A percentile compares a stretch with the other conserved stretches of the same genome.
Evolutionary conservation across 2,888 invertebrate genomes (phyloP).

Genomic region (Lasioglossum pauxillum): DNA sequence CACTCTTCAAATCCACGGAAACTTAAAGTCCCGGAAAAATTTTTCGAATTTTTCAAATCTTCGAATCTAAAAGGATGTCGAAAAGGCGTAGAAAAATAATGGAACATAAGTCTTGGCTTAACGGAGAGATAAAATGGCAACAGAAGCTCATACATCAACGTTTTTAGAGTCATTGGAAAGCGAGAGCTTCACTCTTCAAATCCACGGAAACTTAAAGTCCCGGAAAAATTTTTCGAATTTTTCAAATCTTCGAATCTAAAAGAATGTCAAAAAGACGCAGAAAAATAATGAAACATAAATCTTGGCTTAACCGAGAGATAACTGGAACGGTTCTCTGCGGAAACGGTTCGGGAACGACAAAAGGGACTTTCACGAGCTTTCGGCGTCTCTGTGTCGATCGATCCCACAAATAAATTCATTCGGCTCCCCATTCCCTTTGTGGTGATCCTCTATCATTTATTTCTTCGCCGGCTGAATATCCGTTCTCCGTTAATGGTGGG

Average conservation of each 20-base stretch:
- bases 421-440: not conserved
- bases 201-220: not conserved
- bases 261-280: not conserved
- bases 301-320: not conserved
- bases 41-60: not conserved
- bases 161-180: not conserved
- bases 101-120: no score
- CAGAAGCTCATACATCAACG: not conserved
- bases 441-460: slow-evolving; percentile 4
- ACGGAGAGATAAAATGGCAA: no score
- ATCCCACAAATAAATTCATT: slow-evolving; percentile 4
- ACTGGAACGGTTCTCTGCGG: not conserved
- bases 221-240: not conserved
- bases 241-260: not conserved
- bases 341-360: not conserved
- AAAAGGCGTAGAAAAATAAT: no score
- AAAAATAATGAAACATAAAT: not conserved
- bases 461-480: slow-evolving; percentile 5
- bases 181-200: not conserved
- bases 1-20: not conserved
- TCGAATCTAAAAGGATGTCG: no score
- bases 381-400: not conserved
- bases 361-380: not conserved
- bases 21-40: not conserved
- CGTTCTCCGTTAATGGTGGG: slow-evolving; percentile 4